Evolutionary conservation across 2,113 vertebrate species (phyloP).

Genomic region (Chauna torquata): DNA sequence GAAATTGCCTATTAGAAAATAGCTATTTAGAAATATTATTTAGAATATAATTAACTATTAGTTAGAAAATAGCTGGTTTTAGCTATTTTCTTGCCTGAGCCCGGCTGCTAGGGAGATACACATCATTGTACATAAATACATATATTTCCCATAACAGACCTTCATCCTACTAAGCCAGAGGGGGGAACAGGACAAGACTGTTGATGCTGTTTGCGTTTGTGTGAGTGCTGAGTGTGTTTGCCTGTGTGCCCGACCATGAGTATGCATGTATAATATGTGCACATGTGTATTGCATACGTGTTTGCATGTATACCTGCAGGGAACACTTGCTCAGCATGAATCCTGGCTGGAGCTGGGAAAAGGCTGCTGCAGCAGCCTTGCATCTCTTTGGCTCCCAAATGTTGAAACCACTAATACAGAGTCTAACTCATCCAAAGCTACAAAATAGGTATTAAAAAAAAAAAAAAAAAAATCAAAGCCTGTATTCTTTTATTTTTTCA

Average conservation of each 20-base stretch:
- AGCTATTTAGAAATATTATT: not conserved
- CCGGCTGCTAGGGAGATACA: not conserved
- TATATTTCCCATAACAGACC: not conserved
- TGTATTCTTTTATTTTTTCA: not conserved
- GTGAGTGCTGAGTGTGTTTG: not conserved
- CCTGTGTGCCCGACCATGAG: not conserved
- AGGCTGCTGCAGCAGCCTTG: not conserved
- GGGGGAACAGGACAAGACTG: not conserved
- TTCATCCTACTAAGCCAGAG: not conserved
- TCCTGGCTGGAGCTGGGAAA: not conserved
- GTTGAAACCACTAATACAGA: not conserved
- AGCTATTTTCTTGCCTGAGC: not conserved
- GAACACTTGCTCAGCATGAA: fast-evolving
- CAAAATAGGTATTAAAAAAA: not conserved
- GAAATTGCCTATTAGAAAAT: not conserved
- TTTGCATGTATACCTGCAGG: not conserved
- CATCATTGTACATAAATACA: fast-evolving
- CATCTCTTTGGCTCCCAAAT: not conserved
- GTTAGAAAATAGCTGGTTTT: not conserved
- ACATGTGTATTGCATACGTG: not conserved
- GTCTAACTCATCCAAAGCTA: not conserved
- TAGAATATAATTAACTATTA: no score
- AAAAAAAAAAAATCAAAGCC: not conserved
- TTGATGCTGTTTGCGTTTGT: not conserved
- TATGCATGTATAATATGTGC: not conserved